Evolutionary conservation across 2,797 vertebrate species (phyloP).

Genomic region (Sebastiscus albofasciatus): DNA sequence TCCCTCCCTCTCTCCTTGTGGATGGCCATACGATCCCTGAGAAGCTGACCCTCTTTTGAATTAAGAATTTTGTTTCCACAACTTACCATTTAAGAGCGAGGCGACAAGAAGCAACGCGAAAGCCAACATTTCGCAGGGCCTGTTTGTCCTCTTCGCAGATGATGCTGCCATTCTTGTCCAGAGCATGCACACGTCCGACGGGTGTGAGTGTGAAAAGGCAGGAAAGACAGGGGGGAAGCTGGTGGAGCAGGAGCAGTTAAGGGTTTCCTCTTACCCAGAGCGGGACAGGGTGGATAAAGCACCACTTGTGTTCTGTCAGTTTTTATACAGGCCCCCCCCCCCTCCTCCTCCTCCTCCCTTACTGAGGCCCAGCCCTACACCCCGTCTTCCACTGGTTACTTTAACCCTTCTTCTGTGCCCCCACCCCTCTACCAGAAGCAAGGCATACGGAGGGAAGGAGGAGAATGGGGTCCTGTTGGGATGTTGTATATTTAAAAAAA

Average conservation of each 20-base stretch:
- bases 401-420: slow-evolving; percentile 68
- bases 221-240: slow-evolving; percentile 50
- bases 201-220: slow-evolving; percentile 42
- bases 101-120: slow-evolving; percentile 51
- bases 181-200: slow-evolving; percentile 45
- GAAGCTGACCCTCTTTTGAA: slow-evolving; percentile 16
- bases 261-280: slow-evolving; percentile 76
- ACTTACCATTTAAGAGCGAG: slow-evolving; percentile 64
- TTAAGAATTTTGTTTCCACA: neutral
- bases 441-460: slow-evolving; percentile 41
- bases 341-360: slow-evolving; percentile 15
- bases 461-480: slow-evolving; percentile 46
- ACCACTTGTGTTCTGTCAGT: slow-evolving; percentile 75
- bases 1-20: slow-evolving; percentile 15
- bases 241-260: slow-evolving; percentile 60
- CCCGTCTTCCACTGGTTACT: slow-evolving; percentile 66
- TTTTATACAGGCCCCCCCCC: slow-evolving; percentile 71
- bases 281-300: slow-evolving; percentile 78
- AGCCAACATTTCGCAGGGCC: slow-evolving; percentile 27
- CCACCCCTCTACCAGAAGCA: slow-evolving; percentile 46
- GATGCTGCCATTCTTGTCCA: slow-evolving; percentile 73
- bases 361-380: slow-evolving; percentile 71
- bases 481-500: slow-evolving; percentile 22
- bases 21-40: slow-evolving; percentile 13
- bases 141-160: slow-evolving; percentile 35